Evolutionary conservation across 2,797 vertebrate genomes (phyloP).

Genomic region (Acipenser transmontanus): DNA sequence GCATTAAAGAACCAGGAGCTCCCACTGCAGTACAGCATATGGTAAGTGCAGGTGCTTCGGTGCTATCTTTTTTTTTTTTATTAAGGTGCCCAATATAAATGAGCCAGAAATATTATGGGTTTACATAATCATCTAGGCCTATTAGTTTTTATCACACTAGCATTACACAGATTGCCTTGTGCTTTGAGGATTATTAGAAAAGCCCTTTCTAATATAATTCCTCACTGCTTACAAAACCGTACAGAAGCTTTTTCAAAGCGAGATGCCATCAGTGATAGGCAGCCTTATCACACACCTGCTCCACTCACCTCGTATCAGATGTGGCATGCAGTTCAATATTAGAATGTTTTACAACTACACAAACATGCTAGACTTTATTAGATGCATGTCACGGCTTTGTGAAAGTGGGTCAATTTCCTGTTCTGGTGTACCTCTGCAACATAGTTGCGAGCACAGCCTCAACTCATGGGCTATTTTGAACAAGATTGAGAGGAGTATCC

Average conservation of each 20-base stretch:
- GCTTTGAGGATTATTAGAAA: slow-evolving; percentile 14
- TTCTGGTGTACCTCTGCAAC: too few species aligned
- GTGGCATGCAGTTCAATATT: neutral
- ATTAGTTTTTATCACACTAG: slow-evolving; percentile 34
- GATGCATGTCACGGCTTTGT: neutral
- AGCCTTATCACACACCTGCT: slow-evolving; percentile 16
- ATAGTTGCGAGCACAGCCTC: too few species aligned
- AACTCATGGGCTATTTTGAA: too few species aligned
- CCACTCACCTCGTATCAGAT: neutral
- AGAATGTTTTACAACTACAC: neutral
- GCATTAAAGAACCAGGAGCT: too few species aligned
- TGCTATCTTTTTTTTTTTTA: slow-evolving; percentile 14
- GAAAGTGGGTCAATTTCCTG: too few species aligned
- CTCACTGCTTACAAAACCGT: slow-evolving; percentile 18
- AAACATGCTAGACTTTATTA: neutral
- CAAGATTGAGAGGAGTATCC: too few species aligned
- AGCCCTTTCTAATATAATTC: slow-evolving; percentile 23
- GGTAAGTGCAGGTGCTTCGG: slow-evolving; percentile 30
- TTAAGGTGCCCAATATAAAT: slow-evolving; percentile 33
- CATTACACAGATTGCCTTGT: slow-evolving; percentile 30
- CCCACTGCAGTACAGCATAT: too few species aligned
- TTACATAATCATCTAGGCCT: slow-evolving; percentile 19
- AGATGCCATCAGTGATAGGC: slow-evolving; percentile 4
- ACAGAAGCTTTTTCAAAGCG: neutral
- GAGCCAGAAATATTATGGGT: slow-evolving; percentile 24